These are phyloP conservation scores for Carcinoscorpius rotundicauda DNA, from an alignment of 1,140 invertebrate species.

Conservation along the genomic window DNA sequence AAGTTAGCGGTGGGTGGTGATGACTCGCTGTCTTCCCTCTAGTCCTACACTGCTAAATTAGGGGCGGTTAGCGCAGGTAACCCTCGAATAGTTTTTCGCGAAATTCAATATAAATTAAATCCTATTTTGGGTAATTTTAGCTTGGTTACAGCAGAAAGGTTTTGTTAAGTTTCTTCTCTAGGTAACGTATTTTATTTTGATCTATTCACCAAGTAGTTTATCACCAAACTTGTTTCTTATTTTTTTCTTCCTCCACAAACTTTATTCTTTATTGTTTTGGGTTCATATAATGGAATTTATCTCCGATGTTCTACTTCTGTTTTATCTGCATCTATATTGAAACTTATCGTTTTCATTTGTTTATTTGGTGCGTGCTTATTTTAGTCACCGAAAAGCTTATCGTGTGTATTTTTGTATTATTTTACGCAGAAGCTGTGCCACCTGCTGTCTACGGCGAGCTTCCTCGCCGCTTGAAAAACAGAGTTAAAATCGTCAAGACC, in stretches of 20 bases:
- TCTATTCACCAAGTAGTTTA: too few relatives aligned
- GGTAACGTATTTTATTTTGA: too few relatives aligned
- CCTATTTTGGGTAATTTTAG: too few relatives aligned
- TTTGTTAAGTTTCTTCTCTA: too few relatives aligned
- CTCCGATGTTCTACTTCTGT: neutral
- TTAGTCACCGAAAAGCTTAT: neutral
- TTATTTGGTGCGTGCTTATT: neutral
- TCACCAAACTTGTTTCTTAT: neutral
- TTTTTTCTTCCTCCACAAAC: neutral
- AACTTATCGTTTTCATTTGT: neutral
- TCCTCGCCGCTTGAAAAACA: constrained; percentile 49
- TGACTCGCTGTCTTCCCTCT: too few relatives aligned
- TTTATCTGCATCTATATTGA: neutral
- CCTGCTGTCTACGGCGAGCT: constrained; percentile 63
- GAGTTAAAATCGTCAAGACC: constrained; percentile 44
- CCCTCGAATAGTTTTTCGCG: too few relatives aligned
- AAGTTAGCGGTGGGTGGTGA: too few relatives aligned
- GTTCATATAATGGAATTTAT: neutral
- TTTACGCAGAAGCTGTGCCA: constrained; percentile 57
- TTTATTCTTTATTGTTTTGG: neutral
- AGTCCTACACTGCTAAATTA: too few relatives aligned
- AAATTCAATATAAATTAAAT: too few relatives aligned
- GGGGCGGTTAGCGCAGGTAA: too few relatives aligned
- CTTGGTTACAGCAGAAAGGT: too few relatives aligned
- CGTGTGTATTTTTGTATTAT: neutral